These are phyloP conservation scores for Hyposmocoma kahamanoa DNA, from an alignment of 1,140 invertebrate genomes.

Conservation along the genomic window DNA sequence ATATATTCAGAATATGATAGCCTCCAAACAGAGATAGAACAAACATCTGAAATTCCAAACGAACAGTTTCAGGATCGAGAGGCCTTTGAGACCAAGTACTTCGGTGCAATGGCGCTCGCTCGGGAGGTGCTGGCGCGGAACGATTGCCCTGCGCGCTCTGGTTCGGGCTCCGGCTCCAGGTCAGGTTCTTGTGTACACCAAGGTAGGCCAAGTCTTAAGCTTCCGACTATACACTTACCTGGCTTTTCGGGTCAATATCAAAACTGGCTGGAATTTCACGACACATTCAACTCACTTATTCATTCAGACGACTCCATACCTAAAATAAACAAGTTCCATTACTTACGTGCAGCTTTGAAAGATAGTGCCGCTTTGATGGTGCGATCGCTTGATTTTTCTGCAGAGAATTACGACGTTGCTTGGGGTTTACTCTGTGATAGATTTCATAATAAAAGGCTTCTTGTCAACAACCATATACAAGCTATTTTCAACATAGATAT, in stretches of 20 bases:
- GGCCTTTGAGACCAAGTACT: conserved; percentile 2
- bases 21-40: not conserved
- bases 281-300: no score
- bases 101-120: not conserved
- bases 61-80: not conserved
- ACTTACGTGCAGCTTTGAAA: conserved; percentile 4
- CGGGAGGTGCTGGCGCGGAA: conserved; percentile 1
- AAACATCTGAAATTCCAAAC: not conserved
- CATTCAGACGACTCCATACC: no score
- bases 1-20: not conserved
- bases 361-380: conserved; percentile 24
- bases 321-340: conserved; percentile 5
- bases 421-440: conserved; percentile 14
- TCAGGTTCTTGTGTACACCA: not conserved
- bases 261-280: conserved; percentile 1
- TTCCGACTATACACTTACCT: not conserved
- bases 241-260: not conserved
- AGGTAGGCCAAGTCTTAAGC: not conserved
- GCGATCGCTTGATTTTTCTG: conserved; percentile 23
- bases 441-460: conserved; percentile 11
- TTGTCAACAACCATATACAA: conserved; percentile 13
- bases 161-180: not conserved
- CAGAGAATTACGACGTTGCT: conserved; percentile 13
- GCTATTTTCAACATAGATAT: not conserved
- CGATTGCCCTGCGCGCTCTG: not conserved